Base-by-base conservation (phyloP, 1,140 invertebrate genomes). In the Bemisia tabaci region DNA sequence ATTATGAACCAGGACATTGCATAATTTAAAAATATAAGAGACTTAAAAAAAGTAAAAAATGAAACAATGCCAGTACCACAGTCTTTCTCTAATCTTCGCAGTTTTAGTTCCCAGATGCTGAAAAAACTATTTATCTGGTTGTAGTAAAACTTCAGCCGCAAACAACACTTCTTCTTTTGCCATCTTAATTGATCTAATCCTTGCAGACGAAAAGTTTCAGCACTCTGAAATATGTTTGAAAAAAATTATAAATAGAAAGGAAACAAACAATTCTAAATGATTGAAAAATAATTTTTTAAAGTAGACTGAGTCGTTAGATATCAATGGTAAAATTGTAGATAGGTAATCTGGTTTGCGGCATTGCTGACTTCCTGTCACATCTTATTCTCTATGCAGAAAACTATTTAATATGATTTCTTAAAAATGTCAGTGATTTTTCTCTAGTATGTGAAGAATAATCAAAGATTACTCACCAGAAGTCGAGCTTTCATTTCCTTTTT, bases 11-110 rank as follows among this genome's bases (percentile, higher is more conserved):
- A 48, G 17, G 33, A 48, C 33, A 48, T 5, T 9, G 33, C 33
- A 48, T 48, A 48, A 75, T 92, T 92, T 25, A 92, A 77, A 73
- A 87, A 84, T 67, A 92, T 79, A 5, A 92, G 78, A 88, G 89
- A 91, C 71, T 90, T 85, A 59, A 92, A 81, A 71, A 92, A 90
- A 2, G 88, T 78, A 73, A 93, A 92, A 73, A 88, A 91, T 0
- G 89, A 84, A 0, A 88, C 86, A 2, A 91, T 86, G 0, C 87
- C 88, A 11, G 87, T 90, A 1, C 90, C 90, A 73, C 87, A 90
- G 71, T 88, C 86, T 25, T 89, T 89, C 73, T 90, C 88, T 65
- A 91, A 89, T 62, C 84, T 83, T 70, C 86, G 83, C 63, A 91
- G 76, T 65, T 86, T 84, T 2, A 79, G 76, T 48, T 82, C 83